These are phyloP conservation scores for Hydrolagus colliei DNA, from an alignment of 2,797 vertebrate genomes.

Conservation along the genomic window DNA sequence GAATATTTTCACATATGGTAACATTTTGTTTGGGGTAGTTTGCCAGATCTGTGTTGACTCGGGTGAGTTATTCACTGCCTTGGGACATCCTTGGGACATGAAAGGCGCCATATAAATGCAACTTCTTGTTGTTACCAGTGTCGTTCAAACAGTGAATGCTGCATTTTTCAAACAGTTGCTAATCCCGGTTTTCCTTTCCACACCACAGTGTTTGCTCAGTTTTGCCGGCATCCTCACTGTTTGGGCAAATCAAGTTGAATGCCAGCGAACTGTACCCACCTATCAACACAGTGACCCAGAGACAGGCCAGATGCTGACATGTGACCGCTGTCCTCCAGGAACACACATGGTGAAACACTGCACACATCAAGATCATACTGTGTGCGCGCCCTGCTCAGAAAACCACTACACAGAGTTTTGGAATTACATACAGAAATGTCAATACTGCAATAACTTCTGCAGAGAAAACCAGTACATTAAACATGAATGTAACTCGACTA, in stretches of 20 bases:
- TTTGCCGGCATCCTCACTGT: background rate
- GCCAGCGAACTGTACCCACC: constrained; percentile 56
- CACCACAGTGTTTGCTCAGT: background rate
- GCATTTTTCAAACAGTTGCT: background rate
- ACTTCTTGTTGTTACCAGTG: too few species aligned
- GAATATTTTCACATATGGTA: too few species aligned
- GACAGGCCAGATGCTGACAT: constrained; percentile 40
- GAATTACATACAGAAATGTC: constrained; percentile 57
- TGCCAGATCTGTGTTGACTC: too few species aligned
- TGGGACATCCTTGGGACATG: too few species aligned
- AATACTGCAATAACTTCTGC: constrained; percentile 57
- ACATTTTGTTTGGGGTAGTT: too few species aligned
- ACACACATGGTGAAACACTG: constrained; percentile 45
- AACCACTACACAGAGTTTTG: constrained; percentile 52
- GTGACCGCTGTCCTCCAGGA: constrained; percentile 49
- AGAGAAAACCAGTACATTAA: constrained; percentile 47
- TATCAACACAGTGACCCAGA: constrained; percentile 37
- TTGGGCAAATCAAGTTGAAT: background rate
- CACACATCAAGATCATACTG: constrained; percentile 44
- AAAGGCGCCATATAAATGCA: too few species aligned
- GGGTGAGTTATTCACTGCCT: too few species aligned
- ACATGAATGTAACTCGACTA: constrained; percentile 45
- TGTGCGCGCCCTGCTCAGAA: constrained; percentile 42
- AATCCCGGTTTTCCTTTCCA: background rate
- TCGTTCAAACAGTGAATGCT: background rate